Conservation (phyloP, 1,140 invertebrate genomes). For the Drosophila miranda region DNA sequence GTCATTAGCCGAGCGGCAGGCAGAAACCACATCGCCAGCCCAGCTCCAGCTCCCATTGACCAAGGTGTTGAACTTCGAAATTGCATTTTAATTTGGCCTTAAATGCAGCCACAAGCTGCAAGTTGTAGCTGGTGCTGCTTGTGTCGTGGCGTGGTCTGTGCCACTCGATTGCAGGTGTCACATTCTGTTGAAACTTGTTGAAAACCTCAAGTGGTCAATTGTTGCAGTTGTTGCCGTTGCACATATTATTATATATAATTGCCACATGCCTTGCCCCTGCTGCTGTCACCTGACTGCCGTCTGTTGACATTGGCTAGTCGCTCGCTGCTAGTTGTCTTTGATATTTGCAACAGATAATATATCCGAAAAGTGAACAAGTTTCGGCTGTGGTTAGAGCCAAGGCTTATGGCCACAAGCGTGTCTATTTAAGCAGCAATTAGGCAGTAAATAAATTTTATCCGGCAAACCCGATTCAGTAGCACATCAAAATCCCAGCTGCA, state of each 20-base stretch:
- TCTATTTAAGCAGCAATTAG: constrained; percentile 65
- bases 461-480: constrained; percentile 53
- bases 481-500: constrained; percentile 1
- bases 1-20: constrained; percentile 24
- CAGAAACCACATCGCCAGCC: constrained; percentile 42
- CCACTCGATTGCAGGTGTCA: constrained; percentile 67
- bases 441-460: constrained; percentile 62
- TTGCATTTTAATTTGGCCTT: constrained; percentile 72
- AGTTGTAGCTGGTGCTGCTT: constrained; percentile 9
- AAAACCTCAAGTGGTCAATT: constrained; percentile 62
- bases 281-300: constrained; percentile 59
- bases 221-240: constrained; percentile 33
- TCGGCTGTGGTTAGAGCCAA: constrained; percentile 19
- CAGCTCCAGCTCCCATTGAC: constrained; percentile 36
- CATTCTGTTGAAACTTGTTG: constrained; percentile 66
- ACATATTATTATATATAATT: constrained; percentile 73
- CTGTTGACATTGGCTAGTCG: constrained; percentile 46
- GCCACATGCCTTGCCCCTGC: constrained; percentile 52
- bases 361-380: constrained; percentile 46
- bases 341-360: constrained; percentile 49
- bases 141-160: not conserved
- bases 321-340: constrained; percentile 18
- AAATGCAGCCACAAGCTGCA: constrained; percentile 19
- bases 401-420: constrained; percentile 61
- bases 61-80: constrained; percentile 73